Evolutionary conservation across 2,888 invertebrate genomes (phyloP), one percentile per base, ranked within the genome.

Genomic region (Nysson spinosus): DNA sequence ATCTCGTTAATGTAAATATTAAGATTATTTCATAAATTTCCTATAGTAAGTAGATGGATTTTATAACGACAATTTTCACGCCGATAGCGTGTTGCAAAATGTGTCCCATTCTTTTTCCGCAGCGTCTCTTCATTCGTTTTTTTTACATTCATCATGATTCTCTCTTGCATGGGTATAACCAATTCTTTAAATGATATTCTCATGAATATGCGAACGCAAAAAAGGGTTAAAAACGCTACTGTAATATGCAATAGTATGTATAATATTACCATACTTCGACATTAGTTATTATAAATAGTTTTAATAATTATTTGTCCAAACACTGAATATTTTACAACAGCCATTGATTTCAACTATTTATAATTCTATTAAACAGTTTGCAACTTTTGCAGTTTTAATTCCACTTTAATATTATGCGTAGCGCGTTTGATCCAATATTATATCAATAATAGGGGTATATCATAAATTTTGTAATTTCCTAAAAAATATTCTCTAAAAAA

Each of bases 401-500:
- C 63, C 43, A 57, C 20, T 37, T 67, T 66, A 71, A 64, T 71
- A 80, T 68, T 77, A 77, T 72, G 77, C 76, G 58, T 76, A 70
- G 75, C 74, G 75, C 80, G 72, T 80, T 79, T 74, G 80, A 82
- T 84, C 82, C 81, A 84, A 84, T 83, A 85, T 81, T 75, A 77
- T 83, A 83, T 83, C 83, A 83, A 84, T 85, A 84, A 83, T 83
- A 84, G 75, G 82, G 77, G 74, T 85, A 83, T 85, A 85, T 85
- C 75, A 80, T 85, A 85, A 85, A 85, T 85, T 85, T 85, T 84
- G 85, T 84, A 81, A 85, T 85, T 81, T 85, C 82, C 84, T 85
- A 85, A 85, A 85, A 85, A 85, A 85, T 85, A 85, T 84, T 78
- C 79, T 85, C 85, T 85, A 85, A 85, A 85, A 85, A 85, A 85